A percentile compares a stretch with the other conserved stretches of the same genome.
Evolutionary conservation across 2,113 vertebrate genomes (phyloP).

Genomic region (pig (Sus scrofa)): T2T-Sscrofa CM000820.6:82454501-82455000

Average conservation of each 20-base stretch:
- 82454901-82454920: slow-evolving; percentile 75
- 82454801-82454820: slow-evolving; percentile 80
- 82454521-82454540: slow-evolving; percentile 59
- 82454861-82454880: slow-evolving; percentile 58
- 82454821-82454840: slow-evolving; percentile 70
- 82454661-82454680: slow-evolving; percentile 79
- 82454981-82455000: slow-evolving; percentile 60
- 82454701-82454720: slow-evolving; percentile 78
- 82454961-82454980: slow-evolving; percentile 70
- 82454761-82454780: slow-evolving; percentile 68
- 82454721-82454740: slow-evolving; percentile 80
- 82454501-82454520: slow-evolving; percentile 61
- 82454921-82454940: slow-evolving; percentile 80
- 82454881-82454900: slow-evolving; percentile 72
- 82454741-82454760: slow-evolving; percentile 78
- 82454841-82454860: slow-evolving; percentile 21
- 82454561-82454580: slow-evolving; percentile 77
- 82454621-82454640: slow-evolving; percentile 73
- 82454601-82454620: slow-evolving; percentile 78
- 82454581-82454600: slow-evolving; percentile 80
- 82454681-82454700: slow-evolving; percentile 80
- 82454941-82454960: slow-evolving; percentile 62
- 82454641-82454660: slow-evolving; percentile 82
- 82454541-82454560: slow-evolving; percentile 74
- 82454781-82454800: slow-evolving; percentile 79